Conservation (phyloP, 2,797 vertebrate genomes). For the Enteromius mattozi region DNA sequence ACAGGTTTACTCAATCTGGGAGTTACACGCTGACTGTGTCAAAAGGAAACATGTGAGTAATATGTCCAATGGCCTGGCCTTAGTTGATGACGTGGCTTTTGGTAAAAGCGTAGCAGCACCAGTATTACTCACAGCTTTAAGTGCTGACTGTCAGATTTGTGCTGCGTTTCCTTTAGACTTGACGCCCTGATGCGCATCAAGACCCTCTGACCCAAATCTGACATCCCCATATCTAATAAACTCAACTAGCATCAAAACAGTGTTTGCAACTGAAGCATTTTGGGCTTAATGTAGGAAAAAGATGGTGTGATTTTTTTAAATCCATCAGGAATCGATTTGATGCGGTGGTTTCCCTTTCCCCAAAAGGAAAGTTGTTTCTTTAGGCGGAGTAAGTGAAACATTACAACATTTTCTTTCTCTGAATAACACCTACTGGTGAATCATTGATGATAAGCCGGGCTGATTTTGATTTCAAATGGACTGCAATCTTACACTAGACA, state of each 20-base stretch:
- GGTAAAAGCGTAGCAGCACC: constrained; percentile 52
- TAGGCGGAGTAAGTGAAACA: background rate
- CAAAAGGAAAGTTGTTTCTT: background rate
- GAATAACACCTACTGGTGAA: background rate
- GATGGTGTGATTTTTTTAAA: background rate
- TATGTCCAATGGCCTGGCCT: constrained; percentile 37
- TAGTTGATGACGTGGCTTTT: constrained; percentile 55
- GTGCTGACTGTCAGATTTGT: constrained; percentile 67
- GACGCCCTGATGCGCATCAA: background rate
- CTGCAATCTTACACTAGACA: background rate
- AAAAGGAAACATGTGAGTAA: constrained; percentile 60
- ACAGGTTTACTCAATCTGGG: constrained; percentile 54
- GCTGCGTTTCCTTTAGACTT: constrained; percentile 61
- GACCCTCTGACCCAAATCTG: constrained; percentile 16
- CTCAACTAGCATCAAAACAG: background rate
- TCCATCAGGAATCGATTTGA: background rate
- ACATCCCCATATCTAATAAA: background rate
- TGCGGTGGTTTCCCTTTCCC: background rate
- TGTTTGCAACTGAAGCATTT: background rate
- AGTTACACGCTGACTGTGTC: constrained; percentile 30
- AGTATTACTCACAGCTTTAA: constrained; percentile 70
- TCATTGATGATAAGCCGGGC: background rate
- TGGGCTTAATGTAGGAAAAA: background rate
- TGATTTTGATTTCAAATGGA: background rate
- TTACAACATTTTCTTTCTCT: background rate